Evolutionary conservation across 2,113 vertebrate genomes (phyloP), one percentile per base, ranked within the genome.

Genomic region (Mohoua ochrocephala): DNA sequence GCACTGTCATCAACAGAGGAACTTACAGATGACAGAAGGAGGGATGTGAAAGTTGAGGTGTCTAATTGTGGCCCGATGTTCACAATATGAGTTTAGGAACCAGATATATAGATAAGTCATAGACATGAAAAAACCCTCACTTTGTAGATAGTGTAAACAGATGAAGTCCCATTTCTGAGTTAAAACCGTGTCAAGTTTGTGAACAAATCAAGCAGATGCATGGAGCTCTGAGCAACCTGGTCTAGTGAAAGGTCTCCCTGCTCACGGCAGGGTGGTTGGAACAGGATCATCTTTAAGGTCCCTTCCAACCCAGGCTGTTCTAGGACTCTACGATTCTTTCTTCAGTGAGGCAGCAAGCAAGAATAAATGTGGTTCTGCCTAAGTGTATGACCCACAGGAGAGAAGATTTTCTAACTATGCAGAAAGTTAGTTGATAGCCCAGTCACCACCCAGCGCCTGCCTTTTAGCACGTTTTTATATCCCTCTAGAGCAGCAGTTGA

Each of bases 251-350:
- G 7, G 12, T 23, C 30, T 61, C 54, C 21, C 26, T 69, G 41
- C 26, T 15, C 70, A 42, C 0, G 1, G n/a, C 26, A 76, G 24
- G 6, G 31, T 41, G 41, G 18, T 16, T 56, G 31, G 41, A 84
- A 49, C 15, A 28, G 11, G 63, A 49, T 37, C 0, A 42, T 49
- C 21, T 42, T 61, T 76, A 42, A 69, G n/a, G 26, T 35, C 6
- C 4, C 10, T 54, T 84, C 35, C 35, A 49, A 37, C 12, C 23
- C 18, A 84, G 30, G 27, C 8, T 23, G 12, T 49, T 83, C 30
- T 37, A 16, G 31, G 47, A 11, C 26, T 53, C 21, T 35, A 31
- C 0, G 0, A 2, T 6, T 31, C 35, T 87, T 64, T 71, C 22
- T 73, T 81, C 24, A 75, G 45, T 37, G 54, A 61, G 27, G 44